Evolutionary conservation across 2,797 vertebrate genomes (phyloP), one percentile per base, ranked within the genome.

Genomic region (Chlorospingus flavigularis): DNA sequence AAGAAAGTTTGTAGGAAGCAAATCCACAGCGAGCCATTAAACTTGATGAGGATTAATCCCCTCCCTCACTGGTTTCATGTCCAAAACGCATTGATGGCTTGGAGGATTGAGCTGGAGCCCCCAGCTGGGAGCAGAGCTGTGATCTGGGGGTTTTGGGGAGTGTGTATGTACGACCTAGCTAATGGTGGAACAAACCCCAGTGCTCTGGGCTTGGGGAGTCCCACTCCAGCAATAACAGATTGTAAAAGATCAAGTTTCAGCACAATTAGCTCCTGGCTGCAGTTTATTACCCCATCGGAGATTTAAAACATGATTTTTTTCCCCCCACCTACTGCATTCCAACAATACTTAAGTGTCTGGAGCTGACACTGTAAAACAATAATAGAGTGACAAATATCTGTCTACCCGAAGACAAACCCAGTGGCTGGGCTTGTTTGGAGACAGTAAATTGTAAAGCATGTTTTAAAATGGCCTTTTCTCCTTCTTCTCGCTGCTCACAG

Each of bases 241-340:
- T 98, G 98, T 98, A 98, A 97, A 97, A 98, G 98, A 98, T 99
- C 98, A 96, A 78, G 98, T 99, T 99, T 99, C 99, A 98, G 98
- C 98, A 98, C 99, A 99, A 99, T 99, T 99, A 99, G 98, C 98
- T 98, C 98, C 98, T 98, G 98, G 98, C 97, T 98, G 94, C 97
- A 98, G 98, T 99, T 99, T 99, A 99, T 99, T 98, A 98, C 98
- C 97, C 97, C 98, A 98, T 98, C 98, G 97, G 98, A 98, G 98
- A 98, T 98, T 98, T 98, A 98, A 98, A 98, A 98, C 98, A 98
- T 98, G 97, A 97, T 87, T 97, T 96, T 95, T 95, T 7, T 92
- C 10, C 14, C 17, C 8, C 86, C 96, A 94, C 93, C 91, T 58
- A 80, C 92, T 97, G 95, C 97, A 98, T 98, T 98, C 98, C 98